Conservation (phyloP, 2,888 invertebrate species). For the Dasysyrphus albostriatus region DNA sequence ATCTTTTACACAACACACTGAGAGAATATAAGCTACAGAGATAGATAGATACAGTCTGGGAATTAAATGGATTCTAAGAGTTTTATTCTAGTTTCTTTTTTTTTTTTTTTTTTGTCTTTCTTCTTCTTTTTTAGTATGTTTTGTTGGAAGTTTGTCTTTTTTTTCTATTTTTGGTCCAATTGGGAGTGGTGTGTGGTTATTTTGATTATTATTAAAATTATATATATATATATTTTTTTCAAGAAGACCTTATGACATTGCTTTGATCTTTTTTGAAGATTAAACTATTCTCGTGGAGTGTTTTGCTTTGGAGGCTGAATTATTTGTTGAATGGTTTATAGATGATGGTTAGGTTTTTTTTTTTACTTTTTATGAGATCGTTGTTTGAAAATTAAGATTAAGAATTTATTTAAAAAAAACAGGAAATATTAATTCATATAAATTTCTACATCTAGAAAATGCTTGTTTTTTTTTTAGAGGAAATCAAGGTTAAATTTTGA, state of each 20-base stretch:
- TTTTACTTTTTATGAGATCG: background rate
- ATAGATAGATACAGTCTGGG: slow-evolving; percentile 52
- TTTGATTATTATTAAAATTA: slow-evolving; percentile 49
- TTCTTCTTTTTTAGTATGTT: background rate
- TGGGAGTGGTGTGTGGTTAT: slow-evolving; percentile 60
- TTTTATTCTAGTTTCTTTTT: slow-evolving; percentile 33
- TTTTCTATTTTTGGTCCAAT: slow-evolving; percentile 59
- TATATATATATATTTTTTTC: slow-evolving; percentile 12
- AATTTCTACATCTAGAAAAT: background rate
- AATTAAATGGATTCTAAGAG: slow-evolving; percentile 73
- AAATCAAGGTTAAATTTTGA: background rate
- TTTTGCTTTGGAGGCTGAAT: slow-evolving; percentile 4
- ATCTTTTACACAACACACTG: slow-evolving; percentile 60
- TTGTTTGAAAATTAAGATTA: background rate
- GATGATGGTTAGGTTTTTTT: background rate
- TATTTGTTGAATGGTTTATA: slow-evolving; percentile 9
- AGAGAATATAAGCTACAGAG: background rate
- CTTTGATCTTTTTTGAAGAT: slow-evolving; percentile 65
- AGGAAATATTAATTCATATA: slow-evolving; percentile 20
- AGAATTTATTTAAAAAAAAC: background rate
- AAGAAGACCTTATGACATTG: slow-evolving; percentile 42
- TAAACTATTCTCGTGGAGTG: slow-evolving; percentile 21
- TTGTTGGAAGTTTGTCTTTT: slow-evolving; percentile 33
- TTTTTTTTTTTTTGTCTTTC: background rate
- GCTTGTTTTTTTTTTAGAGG: background rate